phyloP scores from a whole-genome alignment of 2,113 vertebrate species.

The Dipodomys spectabilis region DNA sequence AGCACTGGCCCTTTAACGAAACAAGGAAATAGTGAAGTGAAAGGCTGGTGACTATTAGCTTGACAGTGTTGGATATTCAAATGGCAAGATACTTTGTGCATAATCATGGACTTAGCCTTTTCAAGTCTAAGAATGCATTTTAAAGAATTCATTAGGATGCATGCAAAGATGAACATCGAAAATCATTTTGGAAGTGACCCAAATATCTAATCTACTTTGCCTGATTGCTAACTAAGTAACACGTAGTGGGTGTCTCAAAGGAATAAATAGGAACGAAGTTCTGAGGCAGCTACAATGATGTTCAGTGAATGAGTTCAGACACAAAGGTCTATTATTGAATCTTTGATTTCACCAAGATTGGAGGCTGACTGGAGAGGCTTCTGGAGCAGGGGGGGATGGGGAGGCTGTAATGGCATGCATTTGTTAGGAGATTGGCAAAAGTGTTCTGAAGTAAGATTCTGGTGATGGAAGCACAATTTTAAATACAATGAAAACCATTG shows the following conservation, averaged over 20 bases:
- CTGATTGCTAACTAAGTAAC: neutral
- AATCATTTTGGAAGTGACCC: neutral
- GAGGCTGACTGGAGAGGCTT: neutral
- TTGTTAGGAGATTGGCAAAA: neutral
- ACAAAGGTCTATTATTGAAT: neutral
- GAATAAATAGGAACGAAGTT: neutral
- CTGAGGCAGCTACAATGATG: neutral
- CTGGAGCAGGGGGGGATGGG: neutral
- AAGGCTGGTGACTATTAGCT: neutral
- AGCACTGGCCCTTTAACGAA: neutral
- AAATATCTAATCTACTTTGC: neutral
- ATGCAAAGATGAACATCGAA: neutral
- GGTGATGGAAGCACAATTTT: neutral
- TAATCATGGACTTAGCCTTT: slow-evolving; percentile 1
- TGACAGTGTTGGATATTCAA: neutral
- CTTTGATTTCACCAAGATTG: neutral
- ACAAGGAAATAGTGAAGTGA: neutral
- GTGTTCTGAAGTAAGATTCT: slow-evolving; percentile 32
- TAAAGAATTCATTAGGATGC: neutral
- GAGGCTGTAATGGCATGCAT: neutral
- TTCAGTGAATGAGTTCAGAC: neutral
- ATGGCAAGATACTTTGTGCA: neutral
- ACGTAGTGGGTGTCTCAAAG: neutral
- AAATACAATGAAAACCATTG: neutral
- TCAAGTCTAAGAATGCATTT: neutral